Conservation (phyloP, 2,113 vertebrate genomes). For the Murina feae region DNA sequence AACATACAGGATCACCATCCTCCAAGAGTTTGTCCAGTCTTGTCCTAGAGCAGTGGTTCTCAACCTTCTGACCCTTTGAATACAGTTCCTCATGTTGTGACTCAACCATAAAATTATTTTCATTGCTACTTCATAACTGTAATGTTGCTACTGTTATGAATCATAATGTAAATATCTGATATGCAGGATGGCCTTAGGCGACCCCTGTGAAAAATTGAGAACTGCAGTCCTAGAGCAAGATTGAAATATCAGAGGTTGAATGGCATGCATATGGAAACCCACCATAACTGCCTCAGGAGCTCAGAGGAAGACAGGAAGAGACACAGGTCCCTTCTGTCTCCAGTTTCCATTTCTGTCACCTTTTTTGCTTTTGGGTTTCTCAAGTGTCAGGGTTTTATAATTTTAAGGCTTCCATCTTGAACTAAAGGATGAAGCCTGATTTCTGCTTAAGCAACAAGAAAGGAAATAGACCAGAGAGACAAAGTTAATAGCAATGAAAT, state of each 20-base stretch:
- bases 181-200: too few relatives aligned
- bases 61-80: too few relatives aligned
- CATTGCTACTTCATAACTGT: too few relatives aligned
- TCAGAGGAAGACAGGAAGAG: not conserved
- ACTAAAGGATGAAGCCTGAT: not conserved
- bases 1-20: not conserved
- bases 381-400: not conserved
- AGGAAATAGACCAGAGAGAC: not conserved
- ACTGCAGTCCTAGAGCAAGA: not conserved
- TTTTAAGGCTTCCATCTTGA: not conserved
- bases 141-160: too few relatives aligned
- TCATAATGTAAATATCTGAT: too few relatives aligned
- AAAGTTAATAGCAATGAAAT: not conserved
- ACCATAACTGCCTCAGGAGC: not conserved
- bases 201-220: too few relatives aligned
- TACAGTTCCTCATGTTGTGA: too few relatives aligned
- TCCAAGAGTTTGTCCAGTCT: not conserved
- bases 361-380: not conserved
- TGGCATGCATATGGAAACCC: not conserved
- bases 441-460: not conserved
- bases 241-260: not conserved
- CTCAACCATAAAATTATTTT: too few relatives aligned
- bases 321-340: accelerated
- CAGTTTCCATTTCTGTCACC: not conserved
- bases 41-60: not conserved